Evolutionary conservation across 2,888 invertebrate genomes (phyloP).

Genomic region (Microctonus aethiopoides): DNA sequence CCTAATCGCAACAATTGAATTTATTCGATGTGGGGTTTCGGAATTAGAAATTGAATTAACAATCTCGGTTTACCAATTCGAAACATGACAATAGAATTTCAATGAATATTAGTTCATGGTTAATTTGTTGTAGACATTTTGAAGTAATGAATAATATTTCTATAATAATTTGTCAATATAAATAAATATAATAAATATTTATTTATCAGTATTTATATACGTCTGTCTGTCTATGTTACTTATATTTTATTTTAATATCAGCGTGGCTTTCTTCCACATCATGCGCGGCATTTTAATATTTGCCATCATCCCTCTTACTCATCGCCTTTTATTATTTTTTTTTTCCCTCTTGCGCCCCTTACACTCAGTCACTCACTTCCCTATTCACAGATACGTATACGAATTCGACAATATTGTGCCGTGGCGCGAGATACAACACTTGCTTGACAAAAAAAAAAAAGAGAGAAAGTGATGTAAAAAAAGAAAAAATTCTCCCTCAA

Average conservation of each 20-base stretch:
- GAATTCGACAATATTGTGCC: conserved; percentile 26
- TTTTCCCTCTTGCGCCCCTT: not conserved
- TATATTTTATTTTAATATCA: not conserved
- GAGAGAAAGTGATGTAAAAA: not conserved
- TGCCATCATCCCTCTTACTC: conserved; percentile 12
- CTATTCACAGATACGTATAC: conserved; percentile 10
- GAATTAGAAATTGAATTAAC: too few species aligned
- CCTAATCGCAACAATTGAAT: too few species aligned
- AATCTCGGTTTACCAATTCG: too few species aligned
- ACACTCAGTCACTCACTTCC: conserved; percentile 26
- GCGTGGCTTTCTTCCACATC: conserved; percentile 21
- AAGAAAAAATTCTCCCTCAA: not conserved
- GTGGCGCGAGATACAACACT: conserved; percentile 24
- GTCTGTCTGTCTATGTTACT: not conserved
- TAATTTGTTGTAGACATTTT: too few species aligned
- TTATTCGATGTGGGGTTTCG: too few species aligned
- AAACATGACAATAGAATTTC: too few species aligned
- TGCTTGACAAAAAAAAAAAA: not conserved
- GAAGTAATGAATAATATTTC: too few species aligned
- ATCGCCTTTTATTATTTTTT: conserved; percentile 3
- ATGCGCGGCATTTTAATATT: conserved; percentile 38
- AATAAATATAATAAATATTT: too few species aligned
- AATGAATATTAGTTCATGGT: too few species aligned
- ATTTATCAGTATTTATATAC: too few species aligned
- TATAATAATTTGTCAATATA: too few species aligned